These are phyloP conservation scores for Archivesica marissinica DNA, from an alignment of 1,140 invertebrate genomes.

Conservation along the genomic window DNA sequence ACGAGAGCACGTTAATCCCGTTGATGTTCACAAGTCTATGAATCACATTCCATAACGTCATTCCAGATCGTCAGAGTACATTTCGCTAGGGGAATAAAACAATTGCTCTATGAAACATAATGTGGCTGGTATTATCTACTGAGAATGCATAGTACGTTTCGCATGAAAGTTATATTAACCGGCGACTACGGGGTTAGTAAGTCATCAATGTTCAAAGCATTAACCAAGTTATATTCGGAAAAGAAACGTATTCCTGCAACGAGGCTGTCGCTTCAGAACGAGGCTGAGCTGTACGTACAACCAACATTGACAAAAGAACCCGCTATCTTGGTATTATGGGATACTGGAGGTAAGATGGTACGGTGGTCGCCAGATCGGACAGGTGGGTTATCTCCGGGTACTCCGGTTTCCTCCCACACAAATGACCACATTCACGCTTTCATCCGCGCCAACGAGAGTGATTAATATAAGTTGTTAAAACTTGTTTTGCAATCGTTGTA, in stretches of 20 bases:
- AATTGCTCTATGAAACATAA: background rate
- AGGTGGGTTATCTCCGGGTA: no score
- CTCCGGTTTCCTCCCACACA: no score
- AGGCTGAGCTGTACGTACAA: background rate
- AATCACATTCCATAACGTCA: no score
- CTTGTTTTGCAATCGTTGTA: no score
- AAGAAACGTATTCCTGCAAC: background rate
- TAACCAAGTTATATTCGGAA: background rate
- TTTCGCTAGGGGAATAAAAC: background rate
- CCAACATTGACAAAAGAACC: background rate
- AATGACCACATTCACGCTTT: no score
- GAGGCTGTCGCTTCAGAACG: background rate
- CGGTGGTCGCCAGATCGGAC: no score
- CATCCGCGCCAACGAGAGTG: no score
- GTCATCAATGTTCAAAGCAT: background rate
- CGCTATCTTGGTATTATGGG: slow-evolving; percentile 3
- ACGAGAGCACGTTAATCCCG: no score
- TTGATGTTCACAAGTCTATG: no score
- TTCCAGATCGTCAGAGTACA: no score
- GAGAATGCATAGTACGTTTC: background rate
- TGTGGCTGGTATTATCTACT: background rate
- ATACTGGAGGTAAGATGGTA: slow-evolving; percentile 28
- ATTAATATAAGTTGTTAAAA: no score
- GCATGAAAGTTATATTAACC: slow-evolving; percentile 23
- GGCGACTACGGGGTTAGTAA: slow-evolving; percentile 37